Evolutionary conservation across 1,140 invertebrate genomes (phyloP).

Genomic region (Zaprionus kolodkinae): DNA sequence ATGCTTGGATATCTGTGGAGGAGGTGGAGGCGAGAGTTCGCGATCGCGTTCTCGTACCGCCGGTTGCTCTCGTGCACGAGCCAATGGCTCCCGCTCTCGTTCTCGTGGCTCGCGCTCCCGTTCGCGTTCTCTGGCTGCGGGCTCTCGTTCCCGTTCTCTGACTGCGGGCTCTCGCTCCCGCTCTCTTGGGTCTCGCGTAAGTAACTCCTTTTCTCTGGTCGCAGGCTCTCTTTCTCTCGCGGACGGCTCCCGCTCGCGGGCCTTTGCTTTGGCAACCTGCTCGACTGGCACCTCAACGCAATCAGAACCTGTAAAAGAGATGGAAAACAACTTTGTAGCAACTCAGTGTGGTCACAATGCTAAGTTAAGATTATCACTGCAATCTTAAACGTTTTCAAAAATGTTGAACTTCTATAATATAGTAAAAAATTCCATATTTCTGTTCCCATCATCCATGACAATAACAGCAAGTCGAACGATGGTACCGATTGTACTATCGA

Average conservation of each 20-base stretch:
- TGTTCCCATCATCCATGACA: neutral
- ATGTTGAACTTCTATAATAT: too few species aligned
- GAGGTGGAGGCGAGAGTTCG: constrained; percentile 67
- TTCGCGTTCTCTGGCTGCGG: constrained; percentile 39
- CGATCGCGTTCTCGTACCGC: constrained; percentile 55
- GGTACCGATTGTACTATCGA: neutral
- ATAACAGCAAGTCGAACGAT: neutral
- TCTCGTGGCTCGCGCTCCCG: constrained; percentile 49
- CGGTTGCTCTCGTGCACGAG: constrained; percentile 49
- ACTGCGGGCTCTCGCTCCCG: constrained; percentile 21
- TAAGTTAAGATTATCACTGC: constrained; percentile 5
- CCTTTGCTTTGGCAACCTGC: constrained; percentile 34
- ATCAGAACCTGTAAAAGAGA: constrained; percentile 67
- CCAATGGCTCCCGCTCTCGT: constrained; percentile 28
- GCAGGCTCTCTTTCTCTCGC: constrained; percentile 15
- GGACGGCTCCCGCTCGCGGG: constrained; percentile 35
- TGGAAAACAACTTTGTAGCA: too few species aligned
- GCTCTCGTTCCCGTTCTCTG: constrained; percentile 37
- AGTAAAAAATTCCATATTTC: neutral
- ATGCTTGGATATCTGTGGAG: constrained; percentile 75
- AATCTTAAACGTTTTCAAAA: too few species aligned
- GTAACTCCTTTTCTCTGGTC: constrained; percentile 12
- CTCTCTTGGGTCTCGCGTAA: constrained; percentile 28
- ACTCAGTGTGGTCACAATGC: too few species aligned
- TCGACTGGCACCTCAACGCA: constrained; percentile 75